Evolutionary conservation across 2,888 invertebrate species (phyloP).

Genomic region (Leptinotarsa juncta): DNA sequence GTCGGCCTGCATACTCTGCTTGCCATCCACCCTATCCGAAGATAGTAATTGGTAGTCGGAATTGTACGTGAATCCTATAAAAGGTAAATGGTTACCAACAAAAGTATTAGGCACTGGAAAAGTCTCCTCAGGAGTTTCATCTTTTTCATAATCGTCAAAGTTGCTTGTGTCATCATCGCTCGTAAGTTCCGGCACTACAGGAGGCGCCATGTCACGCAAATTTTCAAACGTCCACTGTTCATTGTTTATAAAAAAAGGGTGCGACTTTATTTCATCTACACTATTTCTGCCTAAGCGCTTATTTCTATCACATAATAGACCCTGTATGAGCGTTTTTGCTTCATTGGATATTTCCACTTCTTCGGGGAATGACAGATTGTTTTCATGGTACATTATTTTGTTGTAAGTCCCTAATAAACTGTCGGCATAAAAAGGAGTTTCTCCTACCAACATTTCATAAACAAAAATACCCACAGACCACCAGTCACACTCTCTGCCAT

Average conservation of each 20-base stretch:
- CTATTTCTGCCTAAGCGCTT: slow-evolving; percentile 74
- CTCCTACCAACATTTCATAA: slow-evolving; percentile 98
- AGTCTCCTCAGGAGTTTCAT: slow-evolving; percentile 91
- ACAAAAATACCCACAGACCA: slow-evolving; percentile 99
- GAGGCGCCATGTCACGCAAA: slow-evolving; percentile 92
- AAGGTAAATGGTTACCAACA: slow-evolving; percentile 97
- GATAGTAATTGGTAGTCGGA: slow-evolving; percentile 87
- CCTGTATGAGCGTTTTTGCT: slow-evolving; percentile 90
- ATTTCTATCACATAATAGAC: slow-evolving; percentile 91
- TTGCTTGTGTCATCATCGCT: slow-evolving; percentile 98
- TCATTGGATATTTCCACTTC: slow-evolving; percentile 93
- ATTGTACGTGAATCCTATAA: slow-evolving; percentile 91
- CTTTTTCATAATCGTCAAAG: slow-evolving; percentile 97
- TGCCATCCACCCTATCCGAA: slow-evolving; percentile 73
- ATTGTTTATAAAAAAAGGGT: slow-evolving; percentile 96
- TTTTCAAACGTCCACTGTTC: slow-evolving; percentile 99
- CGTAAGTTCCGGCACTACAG: slow-evolving; percentile 94
- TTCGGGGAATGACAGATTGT: slow-evolving; percentile 93
- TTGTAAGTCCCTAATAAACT: slow-evolving; percentile 96
- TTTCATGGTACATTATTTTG: slow-evolving; percentile 99
- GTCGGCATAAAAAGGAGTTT: slow-evolving; percentile 99
- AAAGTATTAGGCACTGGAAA: slow-evolving; percentile 98
- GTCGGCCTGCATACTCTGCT: slow-evolving; percentile 65
- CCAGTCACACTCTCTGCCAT: slow-evolving; percentile 98
- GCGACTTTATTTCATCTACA: slow-evolving; percentile 93